phyloP scores from a whole-genome alignment of 2,888 invertebrate genomes.

The Heliconius aoede region DNA sequence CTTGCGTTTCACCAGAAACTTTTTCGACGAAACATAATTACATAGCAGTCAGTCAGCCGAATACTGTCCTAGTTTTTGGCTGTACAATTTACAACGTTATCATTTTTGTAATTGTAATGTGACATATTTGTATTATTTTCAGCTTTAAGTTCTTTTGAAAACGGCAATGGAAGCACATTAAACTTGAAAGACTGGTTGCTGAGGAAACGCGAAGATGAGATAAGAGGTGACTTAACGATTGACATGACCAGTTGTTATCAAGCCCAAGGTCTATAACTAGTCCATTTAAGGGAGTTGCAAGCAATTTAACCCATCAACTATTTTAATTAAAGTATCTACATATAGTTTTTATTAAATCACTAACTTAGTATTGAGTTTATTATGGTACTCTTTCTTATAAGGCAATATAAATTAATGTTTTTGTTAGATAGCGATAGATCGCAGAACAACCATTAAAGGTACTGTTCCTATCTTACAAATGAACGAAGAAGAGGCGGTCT shows the following conservation, averaged over 20 bases:
- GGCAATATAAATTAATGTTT: slow-evolving; percentile 5
- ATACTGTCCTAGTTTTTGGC: slow-evolving; percentile 36
- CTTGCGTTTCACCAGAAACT: slow-evolving; percentile 30
- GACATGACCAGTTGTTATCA: slow-evolving; percentile 33
- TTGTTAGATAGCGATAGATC: not conserved
- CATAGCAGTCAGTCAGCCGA: slow-evolving; percentile 42
- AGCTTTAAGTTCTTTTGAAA: slow-evolving; percentile 22
- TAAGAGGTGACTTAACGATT: slow-evolving; percentile 35
- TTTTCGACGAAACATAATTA: slow-evolving; percentile 41
- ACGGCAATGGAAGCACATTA: slow-evolving; percentile 14
- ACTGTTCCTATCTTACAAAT: not conserved
- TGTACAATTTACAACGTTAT: slow-evolving; percentile 21
- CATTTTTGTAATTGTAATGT: slow-evolving; percentile 15
- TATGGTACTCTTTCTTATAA: not conserved
- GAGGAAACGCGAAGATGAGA: slow-evolving; percentile 38
- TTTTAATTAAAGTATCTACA: slow-evolving; percentile 34
- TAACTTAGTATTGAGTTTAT: not conserved
- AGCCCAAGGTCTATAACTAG: slow-evolving; percentile 31
- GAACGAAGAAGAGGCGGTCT: slow-evolving; percentile 1
- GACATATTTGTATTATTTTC: not conserved
- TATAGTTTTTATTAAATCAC: not conserved
- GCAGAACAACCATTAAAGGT: slow-evolving; percentile 2
- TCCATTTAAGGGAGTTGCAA: slow-evolving; percentile 22
- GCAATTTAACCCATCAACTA: slow-evolving; percentile 17
- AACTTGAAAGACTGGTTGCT: slow-evolving; percentile 37